These are phyloP conservation scores for Labeo catla DNA, from an alignment of 2,113 vertebrate species.

Conservation along the genomic window DNA sequence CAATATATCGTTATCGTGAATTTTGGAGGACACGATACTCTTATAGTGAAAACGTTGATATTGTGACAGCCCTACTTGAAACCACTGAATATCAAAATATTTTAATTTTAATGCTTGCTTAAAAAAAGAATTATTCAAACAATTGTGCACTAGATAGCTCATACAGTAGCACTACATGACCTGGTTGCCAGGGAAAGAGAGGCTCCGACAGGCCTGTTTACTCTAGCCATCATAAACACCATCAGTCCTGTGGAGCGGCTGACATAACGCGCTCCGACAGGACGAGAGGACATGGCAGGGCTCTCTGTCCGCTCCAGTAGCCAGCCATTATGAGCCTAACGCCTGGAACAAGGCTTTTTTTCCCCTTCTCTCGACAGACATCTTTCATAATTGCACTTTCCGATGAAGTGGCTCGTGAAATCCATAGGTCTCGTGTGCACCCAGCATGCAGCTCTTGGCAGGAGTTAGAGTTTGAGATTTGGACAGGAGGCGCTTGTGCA, in stretches of 20 bases:
- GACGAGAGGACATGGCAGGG: slow-evolving; percentile 52
- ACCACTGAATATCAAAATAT: background rate
- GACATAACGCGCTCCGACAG: slow-evolving; percentile 72
- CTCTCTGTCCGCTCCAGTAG: slow-evolving; percentile 55
- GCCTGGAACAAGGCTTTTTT: slow-evolving; percentile 48
- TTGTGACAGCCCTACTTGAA: too few relatives aligned
- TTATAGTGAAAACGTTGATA: too few relatives aligned
- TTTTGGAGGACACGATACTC: too few relatives aligned
- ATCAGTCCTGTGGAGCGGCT: slow-evolving; percentile 69
- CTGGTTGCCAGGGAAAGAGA: slow-evolving; percentile 44
- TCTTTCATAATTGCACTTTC: slow-evolving; percentile 74
- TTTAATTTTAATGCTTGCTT: background rate
- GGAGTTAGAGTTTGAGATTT: background rate
- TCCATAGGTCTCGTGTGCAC: slow-evolving; percentile 66
- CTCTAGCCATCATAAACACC: slow-evolving; percentile 67
- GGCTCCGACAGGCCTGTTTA: slow-evolving; percentile 46
- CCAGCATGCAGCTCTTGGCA: slow-evolving; percentile 41
- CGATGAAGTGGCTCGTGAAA: slow-evolving; percentile 77
- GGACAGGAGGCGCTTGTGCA: slow-evolving; percentile 5
- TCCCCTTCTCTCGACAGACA: slow-evolving; percentile 57
- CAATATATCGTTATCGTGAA: too few relatives aligned
- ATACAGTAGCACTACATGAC: slow-evolving; percentile 34
- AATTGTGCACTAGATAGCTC: background rate
- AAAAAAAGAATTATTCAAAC: background rate
- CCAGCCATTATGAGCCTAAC: slow-evolving; percentile 62